phyloP scores from a whole-genome alignment of 2,888 invertebrate genomes.

The Laspeyria flexula region DNA sequence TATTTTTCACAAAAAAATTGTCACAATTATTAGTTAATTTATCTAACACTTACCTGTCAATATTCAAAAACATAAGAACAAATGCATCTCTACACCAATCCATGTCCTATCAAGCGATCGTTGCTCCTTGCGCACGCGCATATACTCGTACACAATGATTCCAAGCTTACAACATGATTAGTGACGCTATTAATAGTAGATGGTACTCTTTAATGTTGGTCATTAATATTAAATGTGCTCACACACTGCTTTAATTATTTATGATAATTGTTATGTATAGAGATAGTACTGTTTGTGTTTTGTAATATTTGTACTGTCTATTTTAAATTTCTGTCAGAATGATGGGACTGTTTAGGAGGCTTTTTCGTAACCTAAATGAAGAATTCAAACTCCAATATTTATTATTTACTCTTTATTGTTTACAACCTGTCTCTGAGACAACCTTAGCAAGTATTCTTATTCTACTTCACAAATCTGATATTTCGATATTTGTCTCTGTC shows the following conservation, averaged over 20 bases:
- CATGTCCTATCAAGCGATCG: slow-evolving; percentile 38
- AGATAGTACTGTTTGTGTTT: neutral
- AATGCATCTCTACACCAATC: slow-evolving; percentile 5
- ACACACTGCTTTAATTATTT: slow-evolving; percentile 8
- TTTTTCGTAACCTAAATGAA: no score
- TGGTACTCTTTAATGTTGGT: slow-evolving; percentile 25
- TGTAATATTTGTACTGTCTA: neutral
- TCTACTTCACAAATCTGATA: no score
- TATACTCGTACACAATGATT: slow-evolving; percentile 53
- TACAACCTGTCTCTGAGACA: no score
- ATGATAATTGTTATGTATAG: neutral
- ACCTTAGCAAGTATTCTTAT: no score
- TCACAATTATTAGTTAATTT: no score
- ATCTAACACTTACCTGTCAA: no score
- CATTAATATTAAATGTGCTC: slow-evolving; percentile 19
- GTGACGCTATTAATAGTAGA: slow-evolving; percentile 49
- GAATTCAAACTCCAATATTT: no score
- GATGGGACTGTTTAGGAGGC: no score
- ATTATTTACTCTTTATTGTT: no score
- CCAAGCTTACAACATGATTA: slow-evolving; percentile 48
- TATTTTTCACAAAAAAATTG: no score
- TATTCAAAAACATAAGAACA: slow-evolving; percentile 1
- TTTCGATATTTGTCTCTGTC: no score
- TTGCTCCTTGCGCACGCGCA: slow-evolving; percentile 52
- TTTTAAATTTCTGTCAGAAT: no score